Percentiles rank a stretch among this genome's conserved stretches.
Evolutionary conservation across 2,888 invertebrate genomes (phyloP).

Genomic region (Hirtodrosophila cameraria): DNA sequence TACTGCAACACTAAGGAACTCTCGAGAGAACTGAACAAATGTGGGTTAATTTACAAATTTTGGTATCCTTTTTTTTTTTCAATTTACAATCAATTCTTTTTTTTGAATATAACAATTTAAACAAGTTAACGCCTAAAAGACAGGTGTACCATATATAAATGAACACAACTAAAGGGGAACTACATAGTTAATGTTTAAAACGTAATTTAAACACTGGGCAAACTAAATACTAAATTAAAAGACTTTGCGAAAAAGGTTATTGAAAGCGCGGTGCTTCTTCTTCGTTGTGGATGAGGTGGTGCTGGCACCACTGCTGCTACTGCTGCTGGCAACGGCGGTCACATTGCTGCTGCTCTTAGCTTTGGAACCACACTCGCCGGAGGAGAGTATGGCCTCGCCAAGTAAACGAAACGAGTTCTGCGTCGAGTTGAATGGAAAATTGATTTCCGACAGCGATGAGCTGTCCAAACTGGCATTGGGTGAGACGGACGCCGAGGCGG

Average conservation of each 20-base stretch:
- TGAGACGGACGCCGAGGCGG: conserved; percentile 10
- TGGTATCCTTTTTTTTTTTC: too few relatives aligned
- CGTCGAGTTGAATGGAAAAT: conserved; percentile 77
- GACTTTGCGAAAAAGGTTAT: conserved; percentile 91
- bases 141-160: too few relatives aligned
- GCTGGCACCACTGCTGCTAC: conserved; percentile 79
- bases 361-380: conserved; percentile 58
- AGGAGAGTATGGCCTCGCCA: conserved; percentile 79
- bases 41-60: conserved; percentile 14
- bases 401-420: conserved; percentile 82
- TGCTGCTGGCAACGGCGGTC: conserved; percentile 46
- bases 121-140: conserved; percentile 12
- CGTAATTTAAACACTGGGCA: conserved; percentile 39
- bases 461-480: conserved; percentile 66
- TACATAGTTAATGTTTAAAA: conserved; percentile 15
- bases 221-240: conserved; percentile 85
- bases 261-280: conserved; percentile 88
- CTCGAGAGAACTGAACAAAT: conserved; percentile 38
- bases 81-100: conserved; percentile 25
- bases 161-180: conserved; percentile 24
- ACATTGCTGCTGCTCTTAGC: conserved; percentile 20
- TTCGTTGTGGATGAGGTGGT: conserved; percentile 83
- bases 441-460: conserved; percentile 81
- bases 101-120: conserved; percentile 10
- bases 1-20: conserved; percentile 70